These are phyloP conservation scores for Epinotia brunnichana DNA, from an alignment of 2,888 invertebrate species.

Conservation along the genomic window DNA sequence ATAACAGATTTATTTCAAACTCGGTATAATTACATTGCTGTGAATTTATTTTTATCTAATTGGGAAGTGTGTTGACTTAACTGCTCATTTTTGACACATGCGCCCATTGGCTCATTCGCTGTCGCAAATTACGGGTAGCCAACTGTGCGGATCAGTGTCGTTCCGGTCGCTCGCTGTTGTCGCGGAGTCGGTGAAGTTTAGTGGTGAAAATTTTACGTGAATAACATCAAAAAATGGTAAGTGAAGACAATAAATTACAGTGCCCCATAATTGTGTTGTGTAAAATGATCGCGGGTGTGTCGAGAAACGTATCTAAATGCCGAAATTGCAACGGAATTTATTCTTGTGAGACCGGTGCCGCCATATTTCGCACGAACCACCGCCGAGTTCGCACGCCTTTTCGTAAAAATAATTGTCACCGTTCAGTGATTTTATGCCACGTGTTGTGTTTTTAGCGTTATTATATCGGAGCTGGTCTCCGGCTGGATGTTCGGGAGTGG, in stretches of 20 bases:
- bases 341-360: slow-evolving; percentile 78
- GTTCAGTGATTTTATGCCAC: slow-evolving; percentile 83
- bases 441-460: slow-evolving; percentile 71
- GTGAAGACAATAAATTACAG: slow-evolving; percentile 75
- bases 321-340: slow-evolving; percentile 65
- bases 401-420: slow-evolving; percentile 76
- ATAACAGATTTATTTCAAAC: slow-evolving; percentile 5
- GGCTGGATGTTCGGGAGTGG: slow-evolving; percentile 51
- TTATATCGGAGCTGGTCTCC: slow-evolving; percentile 49
- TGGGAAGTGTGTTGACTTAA: slow-evolving; percentile 64
- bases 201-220: slow-evolving; percentile 70
- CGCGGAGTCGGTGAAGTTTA: slow-evolving; percentile 81
- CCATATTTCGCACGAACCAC: slow-evolving; percentile 82
- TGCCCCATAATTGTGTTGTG: slow-evolving; percentile 68
- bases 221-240: slow-evolving; percentile 84
- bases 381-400: slow-evolving; percentile 80
- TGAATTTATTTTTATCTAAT: slow-evolving; percentile 44
- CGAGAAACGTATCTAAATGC: slow-evolving; percentile 54
- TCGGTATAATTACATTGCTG: slow-evolving; percentile 7
- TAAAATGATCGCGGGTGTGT: slow-evolving; percentile 56
- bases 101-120: slow-evolving; percentile 82
- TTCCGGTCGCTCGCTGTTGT: slow-evolving; percentile 83
- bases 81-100: slow-evolving; percentile 77
- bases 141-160: slow-evolving; percentile 80
- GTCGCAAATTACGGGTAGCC: slow-evolving; percentile 71